Percentiles rank a stretch among this genome's conserved stretches.
Conservation (phyloP, 1,140 invertebrate species). For the Argopecten irradians region DNA sequence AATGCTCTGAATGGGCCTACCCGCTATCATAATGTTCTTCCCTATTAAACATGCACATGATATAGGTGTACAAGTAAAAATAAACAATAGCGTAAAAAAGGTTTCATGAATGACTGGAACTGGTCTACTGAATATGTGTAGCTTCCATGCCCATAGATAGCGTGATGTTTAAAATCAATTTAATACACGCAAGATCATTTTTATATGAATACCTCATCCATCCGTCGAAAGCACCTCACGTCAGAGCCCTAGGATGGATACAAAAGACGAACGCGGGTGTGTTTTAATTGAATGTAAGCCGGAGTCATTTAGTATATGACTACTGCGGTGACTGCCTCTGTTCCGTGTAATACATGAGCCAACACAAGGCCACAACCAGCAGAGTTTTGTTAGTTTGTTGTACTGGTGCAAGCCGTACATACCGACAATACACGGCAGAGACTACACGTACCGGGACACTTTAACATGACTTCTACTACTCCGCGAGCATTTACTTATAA, state of each 20-base stretch:
- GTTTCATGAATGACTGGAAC: background rate
- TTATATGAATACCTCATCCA: constrained; percentile 17
- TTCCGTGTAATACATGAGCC: background rate
- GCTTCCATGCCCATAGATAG: background rate
- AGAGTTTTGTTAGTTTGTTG: constrained; percentile 14
- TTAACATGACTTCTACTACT: background rate
- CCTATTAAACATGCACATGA: background rate
- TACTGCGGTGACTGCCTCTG: background rate
- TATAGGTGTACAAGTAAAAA: background rate
- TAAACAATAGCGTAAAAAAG: background rate
- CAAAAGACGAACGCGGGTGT: background rate
- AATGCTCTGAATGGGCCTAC: background rate
- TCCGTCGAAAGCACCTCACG: background rate
- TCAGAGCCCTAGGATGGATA: background rate
- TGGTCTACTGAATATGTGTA: background rate
- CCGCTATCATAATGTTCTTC: background rate
- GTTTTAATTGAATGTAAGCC: background rate
- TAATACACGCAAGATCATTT: background rate
- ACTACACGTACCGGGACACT: background rate
- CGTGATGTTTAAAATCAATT: constrained; percentile 9
- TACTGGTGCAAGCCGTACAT: background rate
- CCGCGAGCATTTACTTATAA: background rate
- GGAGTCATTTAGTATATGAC: background rate
- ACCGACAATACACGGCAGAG: background rate
- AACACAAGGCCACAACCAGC: background rate